Evolutionary conservation across 35 echinoderm and acorn worm genomes (phyloP).

Genomic region (Holothuria glaberrima): DNA sequence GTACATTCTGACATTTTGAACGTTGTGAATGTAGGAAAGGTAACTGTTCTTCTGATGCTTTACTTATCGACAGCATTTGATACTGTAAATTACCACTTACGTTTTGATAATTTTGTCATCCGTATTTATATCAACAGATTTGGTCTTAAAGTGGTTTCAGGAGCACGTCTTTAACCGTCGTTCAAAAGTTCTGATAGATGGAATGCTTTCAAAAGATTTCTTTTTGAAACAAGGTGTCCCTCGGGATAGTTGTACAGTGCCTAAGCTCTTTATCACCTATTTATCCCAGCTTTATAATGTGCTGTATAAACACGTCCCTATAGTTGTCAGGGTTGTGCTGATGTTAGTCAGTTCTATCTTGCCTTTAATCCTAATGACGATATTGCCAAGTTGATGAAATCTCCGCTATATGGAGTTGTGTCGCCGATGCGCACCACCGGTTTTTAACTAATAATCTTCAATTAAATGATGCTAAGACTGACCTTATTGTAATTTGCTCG

Average conservation of each 20-base stretch:
- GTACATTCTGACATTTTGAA: constrained; percentile 25
- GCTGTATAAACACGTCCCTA: not conserved
- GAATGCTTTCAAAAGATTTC: too few relatives aligned
- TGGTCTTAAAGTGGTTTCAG: constrained; percentile 12
- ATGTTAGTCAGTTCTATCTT: too few relatives aligned
- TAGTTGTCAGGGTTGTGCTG: not conserved
- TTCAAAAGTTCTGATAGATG: too few relatives aligned
- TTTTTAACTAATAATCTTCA: constrained; percentile 23
- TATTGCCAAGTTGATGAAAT: not conserved
- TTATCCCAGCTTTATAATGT: too few relatives aligned
- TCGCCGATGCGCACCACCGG: not conserved
- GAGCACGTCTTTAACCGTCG: not conserved
- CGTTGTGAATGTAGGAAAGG: too few relatives aligned
- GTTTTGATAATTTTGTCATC: not conserved
- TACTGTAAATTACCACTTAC: constrained; percentile 1
- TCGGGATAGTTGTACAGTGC: too few relatives aligned
- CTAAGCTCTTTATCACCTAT: too few relatives aligned
- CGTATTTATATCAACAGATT: constrained; percentile 25
- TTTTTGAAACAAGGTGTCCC: too few relatives aligned
- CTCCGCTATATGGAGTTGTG: constrained; percentile 2
- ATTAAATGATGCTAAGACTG: constrained; percentile 20
- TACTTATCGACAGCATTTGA: not conserved
- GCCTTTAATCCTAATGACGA: too few relatives aligned
- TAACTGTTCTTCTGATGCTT: not conserved
- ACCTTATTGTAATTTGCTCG: constrained; percentile 26